Evolutionary conservation across 1,140 invertebrate genomes (phyloP).

Genomic region (Drosophila mojavensis): DNA sequence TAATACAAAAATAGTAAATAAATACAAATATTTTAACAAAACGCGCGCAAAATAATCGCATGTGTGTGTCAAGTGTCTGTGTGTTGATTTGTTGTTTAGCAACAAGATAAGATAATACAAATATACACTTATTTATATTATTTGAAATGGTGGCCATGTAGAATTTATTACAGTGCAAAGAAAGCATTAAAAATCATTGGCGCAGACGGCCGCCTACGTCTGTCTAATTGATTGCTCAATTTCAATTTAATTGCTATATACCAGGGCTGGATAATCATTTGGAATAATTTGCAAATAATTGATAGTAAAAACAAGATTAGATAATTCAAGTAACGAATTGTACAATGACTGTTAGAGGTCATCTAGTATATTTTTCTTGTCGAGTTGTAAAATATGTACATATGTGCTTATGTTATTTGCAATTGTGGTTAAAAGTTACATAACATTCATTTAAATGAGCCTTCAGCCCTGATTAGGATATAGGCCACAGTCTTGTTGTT

Average conservation of each 20-base stretch:
- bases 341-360: neutral
- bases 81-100: slow-evolving; percentile 11
- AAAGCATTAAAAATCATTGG: neutral
- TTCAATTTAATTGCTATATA: neutral
- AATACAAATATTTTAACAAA: slow-evolving; percentile 18
- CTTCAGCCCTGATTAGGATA: neutral
- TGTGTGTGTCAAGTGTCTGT: slow-evolving; percentile 12
- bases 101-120: slow-evolving; percentile 29
- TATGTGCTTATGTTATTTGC: too few relatives aligned
- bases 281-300: neutral
- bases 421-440: too few relatives aligned
- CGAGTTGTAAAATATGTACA: too few relatives aligned
- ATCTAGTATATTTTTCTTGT: too few relatives aligned
- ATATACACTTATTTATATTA: neutral
- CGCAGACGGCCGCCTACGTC: neutral
- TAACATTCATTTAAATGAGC: neutral
- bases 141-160: neutral
- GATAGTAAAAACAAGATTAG: neutral
- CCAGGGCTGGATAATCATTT: slow-evolving; percentile 4
- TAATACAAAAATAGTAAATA: slow-evolving; percentile 19
- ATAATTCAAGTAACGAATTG: neutral
- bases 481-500: slow-evolving; percentile 11
- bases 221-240: slow-evolving; percentile 6
- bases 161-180: slow-evolving; percentile 5
- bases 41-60: slow-evolving; percentile 31